phyloP scores from a whole-genome alignment of 2,888 invertebrate species.

The Stenoptilia bipunctidactyla region DNA sequence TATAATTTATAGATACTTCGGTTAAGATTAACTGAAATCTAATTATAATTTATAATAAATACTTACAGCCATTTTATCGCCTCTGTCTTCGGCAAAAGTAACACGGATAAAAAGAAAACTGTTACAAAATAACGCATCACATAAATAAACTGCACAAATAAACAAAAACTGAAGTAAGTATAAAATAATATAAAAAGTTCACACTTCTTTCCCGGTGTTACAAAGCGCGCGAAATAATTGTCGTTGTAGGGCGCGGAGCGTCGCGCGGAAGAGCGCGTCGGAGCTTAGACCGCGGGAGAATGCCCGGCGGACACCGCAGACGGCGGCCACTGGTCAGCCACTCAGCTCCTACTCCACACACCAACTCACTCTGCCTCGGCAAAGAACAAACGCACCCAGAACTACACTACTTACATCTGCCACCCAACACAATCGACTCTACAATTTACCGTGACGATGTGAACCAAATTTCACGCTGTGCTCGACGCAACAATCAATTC shows the following conservation, averaged over 20 bases:
- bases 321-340: slow-evolving; percentile 50
- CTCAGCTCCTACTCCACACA: slow-evolving; percentile 35
- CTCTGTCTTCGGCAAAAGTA: slow-evolving; percentile 53
- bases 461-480: background rate
- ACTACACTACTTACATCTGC: background rate
- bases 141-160: background rate
- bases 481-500: background rate
- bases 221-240: slow-evolving; percentile 36
- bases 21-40: too few species aligned
- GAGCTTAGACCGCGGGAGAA: slow-evolving; percentile 25
- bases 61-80: slow-evolving; percentile 67
- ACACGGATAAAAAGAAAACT: slow-evolving; percentile 58
- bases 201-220: background rate
- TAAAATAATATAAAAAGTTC: background rate
- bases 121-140: slow-evolving; percentile 59
- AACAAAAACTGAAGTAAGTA: slow-evolving; percentile 1
- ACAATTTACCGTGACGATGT: background rate
- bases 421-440: too few species aligned
- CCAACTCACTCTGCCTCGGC: slow-evolving; percentile 24
- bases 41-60: too few species aligned
- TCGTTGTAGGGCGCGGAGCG: slow-evolving; percentile 25
- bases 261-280: slow-evolving; percentile 17
- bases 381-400: slow-evolving; percentile 19
- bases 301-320: slow-evolving; percentile 24
- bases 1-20: too few species aligned